Conservation (phyloP, 2,888 invertebrate species). For the Platypus cylindrus region DNA sequence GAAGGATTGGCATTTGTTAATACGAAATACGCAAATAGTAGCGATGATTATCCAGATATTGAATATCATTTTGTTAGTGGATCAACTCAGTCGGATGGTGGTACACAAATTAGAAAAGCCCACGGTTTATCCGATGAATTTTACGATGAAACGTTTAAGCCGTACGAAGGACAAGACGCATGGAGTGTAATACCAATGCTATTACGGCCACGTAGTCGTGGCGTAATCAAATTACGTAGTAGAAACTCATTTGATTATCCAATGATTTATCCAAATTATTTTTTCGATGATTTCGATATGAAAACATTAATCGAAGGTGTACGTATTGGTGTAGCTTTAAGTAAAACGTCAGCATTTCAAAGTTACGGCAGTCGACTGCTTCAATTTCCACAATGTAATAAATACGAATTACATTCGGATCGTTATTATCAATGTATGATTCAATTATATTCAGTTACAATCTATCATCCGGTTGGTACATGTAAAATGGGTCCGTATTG, state of each 20-base stretch:
- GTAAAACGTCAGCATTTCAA: slow-evolving; percentile 64
- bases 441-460: slow-evolving; percentile 65
- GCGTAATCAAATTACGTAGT: slow-evolving; percentile 66
- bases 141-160: slow-evolving; percentile 60
- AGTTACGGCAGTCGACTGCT: slow-evolving; percentile 60
- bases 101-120: slow-evolving; percentile 65
- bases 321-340: slow-evolving; percentile 70
- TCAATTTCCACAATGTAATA: slow-evolving; percentile 65
- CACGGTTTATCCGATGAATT: slow-evolving; percentile 65
- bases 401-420: slow-evolving; percentile 56
- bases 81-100: slow-evolving; percentile 76
- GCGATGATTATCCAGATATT: slow-evolving; percentile 77
- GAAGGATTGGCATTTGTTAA: slow-evolving; percentile 78
- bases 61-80: slow-evolving; percentile 83
- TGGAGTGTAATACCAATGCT: slow-evolving; percentile 79
- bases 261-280: slow-evolving; percentile 83
- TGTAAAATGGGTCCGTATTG: slow-evolving; percentile 83
- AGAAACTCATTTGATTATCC: slow-evolving; percentile 81
- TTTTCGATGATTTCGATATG: slow-evolving; percentile 66
- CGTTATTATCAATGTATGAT: slow-evolving; percentile 83
- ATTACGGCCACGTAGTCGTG: slow-evolving; percentile 72
- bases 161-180: slow-evolving; percentile 62
- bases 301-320: slow-evolving; percentile 73
- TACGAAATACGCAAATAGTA: slow-evolving; percentile 68
- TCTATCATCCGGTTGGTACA: slow-evolving; percentile 73